phyloP scores from a whole-genome alignment of 53 echinoderm and acorn worm species.

The Paelopatides confundens region DNA sequence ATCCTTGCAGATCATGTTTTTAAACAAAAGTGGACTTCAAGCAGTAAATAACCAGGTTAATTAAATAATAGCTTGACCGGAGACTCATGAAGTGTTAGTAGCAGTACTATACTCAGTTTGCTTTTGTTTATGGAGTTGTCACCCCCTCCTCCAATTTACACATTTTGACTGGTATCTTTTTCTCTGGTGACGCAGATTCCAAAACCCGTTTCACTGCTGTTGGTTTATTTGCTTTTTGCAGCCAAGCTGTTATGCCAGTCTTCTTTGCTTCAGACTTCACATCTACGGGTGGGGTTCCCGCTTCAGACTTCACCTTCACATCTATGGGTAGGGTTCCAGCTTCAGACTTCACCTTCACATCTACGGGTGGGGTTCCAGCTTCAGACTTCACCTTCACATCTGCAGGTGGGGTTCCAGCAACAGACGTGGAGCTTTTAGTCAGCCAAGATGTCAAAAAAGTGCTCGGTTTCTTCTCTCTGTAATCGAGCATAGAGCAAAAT shows the following conservation, averaged over 20 bases:
- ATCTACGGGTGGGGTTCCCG: background rate
- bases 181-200: conserved; percentile 38
- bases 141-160: background rate
- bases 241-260: conserved; percentile 36
- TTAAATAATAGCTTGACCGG: too few species aligned
- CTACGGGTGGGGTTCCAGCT: too few species aligned
- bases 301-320: background rate
- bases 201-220: conserved; percentile 15
- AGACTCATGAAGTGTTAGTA: too few species aligned
- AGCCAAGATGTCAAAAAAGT: conserved; percentile 45
- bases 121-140: too few species aligned
- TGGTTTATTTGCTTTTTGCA: conserved; percentile 35
- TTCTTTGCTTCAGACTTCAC: conserved; percentile 25
- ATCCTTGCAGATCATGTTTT: too few species aligned
- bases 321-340: background rate
- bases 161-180: background rate
- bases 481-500: background rate
- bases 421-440: background rate
- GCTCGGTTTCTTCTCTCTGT: background rate
- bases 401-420: background rate
- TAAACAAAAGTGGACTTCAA: too few species aligned
- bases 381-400: conserved; percentile 16
- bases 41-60: too few species aligned
- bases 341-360: too few species aligned
- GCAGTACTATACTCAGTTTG: too few species aligned